Evolutionary conservation across 2,888 invertebrate genomes (phyloP), one percentile per base, ranked within the genome.

Genomic region (Rotaria magnacalcarata): DNA sequence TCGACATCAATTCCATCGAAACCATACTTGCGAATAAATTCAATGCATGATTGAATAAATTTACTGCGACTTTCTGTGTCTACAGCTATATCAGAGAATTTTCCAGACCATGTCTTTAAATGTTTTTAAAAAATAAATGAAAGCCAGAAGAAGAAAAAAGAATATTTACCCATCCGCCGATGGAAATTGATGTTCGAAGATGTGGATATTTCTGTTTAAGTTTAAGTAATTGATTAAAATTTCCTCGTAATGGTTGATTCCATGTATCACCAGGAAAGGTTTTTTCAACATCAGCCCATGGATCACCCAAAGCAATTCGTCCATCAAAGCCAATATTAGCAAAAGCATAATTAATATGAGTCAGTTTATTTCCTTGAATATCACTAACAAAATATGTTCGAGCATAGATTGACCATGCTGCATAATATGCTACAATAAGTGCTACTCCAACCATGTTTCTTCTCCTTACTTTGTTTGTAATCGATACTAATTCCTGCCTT

Each of bases 241-340:
- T 80, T 47, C 80, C 80, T n/a, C 80, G 80, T 14, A 80, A 80
- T 47, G 80, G 80, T 47, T 80, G 80, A 80, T 80, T 47, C 43
- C 43, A 80, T 43, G 80, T 47, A 47, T 80, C 80, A n/a, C 34
- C 80, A 10, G 24, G 24, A 80, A 80, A 80, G 4, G 47, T 16
- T 47, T 80, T 80, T n/a, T 80, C 80, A 3, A 80, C 2, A n/a
- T 80, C 80, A 24, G 80, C 80, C 80, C 80, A 80, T 47, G 43
- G 14, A 80, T 80, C 80, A 47, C 80, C 80, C n/a, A 80, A 14
- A n/a, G 43, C 80, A 80, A 80, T 80, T 14, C 21, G 80, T 80
- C 80, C 80, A 80, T 80, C 80, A 0, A 47, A 80, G n/a, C 43
- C 43, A 24, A 80, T 80, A 80, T 80, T 80, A 5, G 80, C 80